Percentiles rank a stretch among this genome's conserved stretches.
Conservation (phyloP, 2,113 vertebrate species). For the Macrotus californicus region DNA sequence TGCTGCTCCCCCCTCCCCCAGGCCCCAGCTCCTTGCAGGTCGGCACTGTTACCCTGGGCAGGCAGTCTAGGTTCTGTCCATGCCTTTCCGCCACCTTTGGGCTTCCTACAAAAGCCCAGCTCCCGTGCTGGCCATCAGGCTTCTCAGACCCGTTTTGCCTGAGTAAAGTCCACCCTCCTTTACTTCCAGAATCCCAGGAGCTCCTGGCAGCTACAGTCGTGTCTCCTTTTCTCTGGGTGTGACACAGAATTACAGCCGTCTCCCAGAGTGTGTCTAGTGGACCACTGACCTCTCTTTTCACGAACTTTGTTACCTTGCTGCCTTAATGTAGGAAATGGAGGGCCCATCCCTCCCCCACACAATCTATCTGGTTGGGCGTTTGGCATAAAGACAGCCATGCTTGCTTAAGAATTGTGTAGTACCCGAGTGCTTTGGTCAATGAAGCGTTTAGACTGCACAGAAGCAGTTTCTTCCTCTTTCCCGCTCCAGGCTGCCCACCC, state of each 20-base stretch:
- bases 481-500: not conserved
- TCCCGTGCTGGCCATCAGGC: not conserved
- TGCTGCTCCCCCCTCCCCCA: too few relatives aligned
- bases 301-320: not conserved
- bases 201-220: not conserved
- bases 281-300: not conserved
- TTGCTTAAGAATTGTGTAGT: constrained; percentile 19
- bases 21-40: rapidly evolving
- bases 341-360: rapidly evolving
- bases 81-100: not conserved
- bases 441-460: not conserved
- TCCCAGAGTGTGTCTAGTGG: not conserved
- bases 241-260: not conserved
- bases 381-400: not conserved
- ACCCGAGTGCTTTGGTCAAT: not conserved
- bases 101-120: not conserved
- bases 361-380: not conserved
- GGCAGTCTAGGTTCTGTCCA: not conserved
- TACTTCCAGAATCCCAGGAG: not conserved
- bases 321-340: not conserved
- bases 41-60: not conserved
- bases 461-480: not conserved
- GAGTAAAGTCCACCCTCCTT: not conserved
- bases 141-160: not conserved
- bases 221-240: not conserved